phyloP scores from a whole-genome alignment of 2,888 invertebrate species.

The Apamea anceps region DNA sequence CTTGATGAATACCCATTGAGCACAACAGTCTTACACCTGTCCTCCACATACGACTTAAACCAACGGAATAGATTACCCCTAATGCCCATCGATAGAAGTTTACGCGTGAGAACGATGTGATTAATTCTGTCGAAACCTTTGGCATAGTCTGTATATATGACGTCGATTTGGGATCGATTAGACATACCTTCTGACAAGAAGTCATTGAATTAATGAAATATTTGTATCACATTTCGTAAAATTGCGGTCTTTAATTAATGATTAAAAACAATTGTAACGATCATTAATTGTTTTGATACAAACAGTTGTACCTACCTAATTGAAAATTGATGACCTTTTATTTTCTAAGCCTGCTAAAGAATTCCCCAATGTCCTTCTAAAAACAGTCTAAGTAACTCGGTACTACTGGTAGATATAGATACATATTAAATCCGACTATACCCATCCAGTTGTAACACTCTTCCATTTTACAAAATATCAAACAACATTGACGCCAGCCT shows the following conservation, averaged over 20 bases:
- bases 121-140: no score
- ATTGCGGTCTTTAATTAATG: neutral
- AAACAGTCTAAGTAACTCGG: neutral
- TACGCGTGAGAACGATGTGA: no score
- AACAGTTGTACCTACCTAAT: neutral
- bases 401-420: no score
- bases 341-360: neutral
- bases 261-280: neutral
- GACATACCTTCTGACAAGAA: no score
- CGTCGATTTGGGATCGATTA: no score
- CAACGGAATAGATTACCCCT: no score
- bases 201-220: neutral
- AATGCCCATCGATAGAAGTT: no score
- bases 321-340: neutral
- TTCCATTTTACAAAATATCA: neutral
- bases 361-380: neutral
- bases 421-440: neutral
- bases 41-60: no score
- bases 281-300: neutral
- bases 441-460: neutral
- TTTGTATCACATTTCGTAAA: constrained; percentile 16
- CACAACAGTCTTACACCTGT: no score
- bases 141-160: no score
- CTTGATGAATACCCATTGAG: no score
- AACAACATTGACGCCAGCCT: neutral